Evolutionary conservation across 2,113 vertebrate genomes (phyloP).

Genomic region (Hyaena hyaena): DNA sequence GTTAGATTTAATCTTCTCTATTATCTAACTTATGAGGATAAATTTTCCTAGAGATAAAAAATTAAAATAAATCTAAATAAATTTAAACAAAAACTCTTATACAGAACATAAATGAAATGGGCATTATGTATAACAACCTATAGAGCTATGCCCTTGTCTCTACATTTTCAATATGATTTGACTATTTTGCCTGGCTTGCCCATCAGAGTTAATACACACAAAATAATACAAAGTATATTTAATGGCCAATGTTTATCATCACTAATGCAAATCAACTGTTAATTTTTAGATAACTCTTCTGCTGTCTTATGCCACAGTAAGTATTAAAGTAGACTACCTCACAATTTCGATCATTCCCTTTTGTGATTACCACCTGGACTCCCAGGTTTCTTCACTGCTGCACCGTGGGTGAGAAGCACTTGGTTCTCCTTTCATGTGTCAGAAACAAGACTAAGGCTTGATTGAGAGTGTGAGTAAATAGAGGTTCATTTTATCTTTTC

Average conservation of each 20-base stretch:
- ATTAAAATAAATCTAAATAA: not conserved
- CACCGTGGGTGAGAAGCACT: not conserved
- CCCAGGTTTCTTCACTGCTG: not conserved
- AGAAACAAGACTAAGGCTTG: not conserved
- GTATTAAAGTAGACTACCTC: not conserved
- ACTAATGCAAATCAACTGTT: not conserved
- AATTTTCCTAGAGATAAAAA: not conserved
- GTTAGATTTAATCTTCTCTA: not conserved
- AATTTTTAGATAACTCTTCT: not conserved
- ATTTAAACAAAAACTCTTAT: not conserved
- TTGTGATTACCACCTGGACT: not conserved
- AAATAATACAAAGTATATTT: not conserved
- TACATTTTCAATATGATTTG: not conserved
- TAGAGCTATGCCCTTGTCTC: not conserved
- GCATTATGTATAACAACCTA: not conserved
- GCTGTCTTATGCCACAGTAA: not conserved
- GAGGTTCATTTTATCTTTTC: not conserved
- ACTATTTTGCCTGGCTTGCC: not conserved
- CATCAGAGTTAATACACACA: not conserved
- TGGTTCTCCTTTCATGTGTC: not conserved
- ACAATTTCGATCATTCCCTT: not conserved
- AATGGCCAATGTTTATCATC: not conserved
- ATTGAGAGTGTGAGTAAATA: not conserved
- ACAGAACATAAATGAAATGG: not conserved
- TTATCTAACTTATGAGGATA: not conserved